Evolutionary conservation across 30 jellyfish, hydroid and myxozoan species (phyloP).

Genomic region (Hydractinia symbiolongicarpus): DNA sequence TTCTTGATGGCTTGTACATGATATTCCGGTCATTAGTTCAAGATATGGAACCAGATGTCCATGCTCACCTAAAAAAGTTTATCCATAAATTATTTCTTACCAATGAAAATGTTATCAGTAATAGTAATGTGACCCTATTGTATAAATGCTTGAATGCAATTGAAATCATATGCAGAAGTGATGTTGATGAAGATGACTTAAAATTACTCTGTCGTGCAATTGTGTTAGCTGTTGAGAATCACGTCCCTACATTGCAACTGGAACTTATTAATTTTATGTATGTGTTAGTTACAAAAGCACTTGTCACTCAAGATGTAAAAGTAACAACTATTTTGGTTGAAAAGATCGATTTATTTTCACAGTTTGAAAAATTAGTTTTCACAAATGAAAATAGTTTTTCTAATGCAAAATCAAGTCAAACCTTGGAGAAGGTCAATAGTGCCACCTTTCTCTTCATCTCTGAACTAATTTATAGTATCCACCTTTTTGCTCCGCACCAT

Average conservation of each 20-base stretch:
- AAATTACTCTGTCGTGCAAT: slow-evolving; percentile 21
- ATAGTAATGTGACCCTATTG: not conserved
- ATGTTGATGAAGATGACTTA: slow-evolving; percentile 11
- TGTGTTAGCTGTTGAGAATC: not conserved
- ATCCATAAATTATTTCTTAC: not conserved
- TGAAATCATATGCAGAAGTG: not conserved
- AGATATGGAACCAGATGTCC: not conserved
- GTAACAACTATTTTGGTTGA: not conserved
- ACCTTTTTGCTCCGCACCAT: not conserved
- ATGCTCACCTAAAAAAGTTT: not conserved
- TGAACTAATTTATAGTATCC: not conserved
- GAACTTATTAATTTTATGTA: slow-evolving; percentile 8
- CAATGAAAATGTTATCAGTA: not conserved
- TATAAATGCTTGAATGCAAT: slow-evolving; percentile 18
- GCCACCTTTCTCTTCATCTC: slow-evolving; percentile 4
- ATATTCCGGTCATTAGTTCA: not conserved
- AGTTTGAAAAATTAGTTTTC: not conserved
- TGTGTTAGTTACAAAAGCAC: slow-evolving; percentile 16
- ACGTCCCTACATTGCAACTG: slow-evolving; percentile 6
- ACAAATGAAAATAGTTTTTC: not conserved
- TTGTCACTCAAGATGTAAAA: slow-evolving; percentile 1
- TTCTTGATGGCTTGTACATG: not conserved
- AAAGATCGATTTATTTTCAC: not conserved
- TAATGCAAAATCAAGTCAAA: not conserved
- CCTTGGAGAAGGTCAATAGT: slow-evolving; percentile 2